Percentiles rank a stretch among this genome's conserved stretches.
Conservation (phyloP, 2,888 invertebrate species). For the Cheilosia grossa region DNA sequence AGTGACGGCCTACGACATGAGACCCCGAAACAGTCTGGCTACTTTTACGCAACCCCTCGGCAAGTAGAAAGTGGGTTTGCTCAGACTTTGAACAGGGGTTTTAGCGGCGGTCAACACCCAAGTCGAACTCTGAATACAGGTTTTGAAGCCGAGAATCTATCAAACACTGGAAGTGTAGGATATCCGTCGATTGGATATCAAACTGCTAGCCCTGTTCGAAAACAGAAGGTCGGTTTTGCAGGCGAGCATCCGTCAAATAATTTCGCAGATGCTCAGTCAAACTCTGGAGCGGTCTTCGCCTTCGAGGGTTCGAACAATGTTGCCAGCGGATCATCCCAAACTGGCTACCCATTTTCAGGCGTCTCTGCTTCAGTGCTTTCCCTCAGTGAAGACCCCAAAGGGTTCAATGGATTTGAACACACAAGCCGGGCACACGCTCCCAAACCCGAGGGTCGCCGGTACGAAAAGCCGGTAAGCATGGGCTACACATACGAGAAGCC, state of each 20-base stretch:
- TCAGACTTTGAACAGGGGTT: too few species aligned
- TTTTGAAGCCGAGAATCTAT: not conserved
- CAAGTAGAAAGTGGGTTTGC: constrained; percentile 11
- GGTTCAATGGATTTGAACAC: not conserved
- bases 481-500: not conserved
- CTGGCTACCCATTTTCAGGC: too few species aligned
- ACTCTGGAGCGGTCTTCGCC: too few species aligned
- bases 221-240: not conserved
- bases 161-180: not conserved
- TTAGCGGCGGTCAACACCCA: not conserved
- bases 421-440: not conserved
- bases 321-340: too few species aligned
- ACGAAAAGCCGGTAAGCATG: constrained; percentile 3
- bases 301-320: too few species aligned
- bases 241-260: too few species aligned
- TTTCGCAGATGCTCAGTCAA: too few species aligned
- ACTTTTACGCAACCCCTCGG: not conserved
- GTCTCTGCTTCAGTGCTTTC: too few species aligned
- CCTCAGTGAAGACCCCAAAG: too few species aligned
- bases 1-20: not conserved
- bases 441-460: not conserved
- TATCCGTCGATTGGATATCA: constrained; percentile 2
- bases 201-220: not conserved
- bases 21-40: not conserved
- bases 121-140: not conserved